Conservation (phyloP, 2,797 vertebrate genomes). For the Myotis pilosus region DNA sequence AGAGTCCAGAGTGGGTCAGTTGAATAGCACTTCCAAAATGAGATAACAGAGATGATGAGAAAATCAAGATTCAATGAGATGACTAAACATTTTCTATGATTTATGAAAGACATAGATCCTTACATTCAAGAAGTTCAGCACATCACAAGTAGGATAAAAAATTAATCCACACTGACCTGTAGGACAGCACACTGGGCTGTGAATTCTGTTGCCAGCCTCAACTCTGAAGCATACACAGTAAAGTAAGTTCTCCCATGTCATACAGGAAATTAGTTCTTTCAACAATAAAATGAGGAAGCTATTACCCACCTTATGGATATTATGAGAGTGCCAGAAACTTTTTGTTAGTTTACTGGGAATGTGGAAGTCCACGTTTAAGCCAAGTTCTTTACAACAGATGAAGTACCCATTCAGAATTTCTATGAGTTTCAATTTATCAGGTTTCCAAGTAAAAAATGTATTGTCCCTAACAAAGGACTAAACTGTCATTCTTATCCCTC, state of each 20-base stretch:
- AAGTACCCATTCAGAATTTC: background rate
- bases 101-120: background rate
- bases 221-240: background rate
- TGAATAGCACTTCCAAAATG: background rate
- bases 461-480: background rate
- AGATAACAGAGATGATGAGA: background rate
- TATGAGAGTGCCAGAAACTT: slow-evolving; percentile 5
- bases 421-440: background rate
- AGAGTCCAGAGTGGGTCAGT: background rate
- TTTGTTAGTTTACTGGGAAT: slow-evolving; percentile 13
- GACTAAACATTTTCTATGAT: slow-evolving; percentile 8
- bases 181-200: background rate
- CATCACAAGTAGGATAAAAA: background rate
- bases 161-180: background rate
- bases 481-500: background rate
- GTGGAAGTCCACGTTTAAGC: background rate
- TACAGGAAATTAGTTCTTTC: background rate
- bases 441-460: slow-evolving; percentile 3
- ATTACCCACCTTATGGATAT: background rate
- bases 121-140: slow-evolving; percentile 10
- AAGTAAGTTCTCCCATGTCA: background rate
- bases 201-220: background rate
- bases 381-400: background rate
- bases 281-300: slow-evolving; percentile 33
- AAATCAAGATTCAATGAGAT: slow-evolving; percentile 15